Evolutionary conservation across 2,797 vertebrate genomes (phyloP).

Genomic region (Siniperca obscura): DNA sequence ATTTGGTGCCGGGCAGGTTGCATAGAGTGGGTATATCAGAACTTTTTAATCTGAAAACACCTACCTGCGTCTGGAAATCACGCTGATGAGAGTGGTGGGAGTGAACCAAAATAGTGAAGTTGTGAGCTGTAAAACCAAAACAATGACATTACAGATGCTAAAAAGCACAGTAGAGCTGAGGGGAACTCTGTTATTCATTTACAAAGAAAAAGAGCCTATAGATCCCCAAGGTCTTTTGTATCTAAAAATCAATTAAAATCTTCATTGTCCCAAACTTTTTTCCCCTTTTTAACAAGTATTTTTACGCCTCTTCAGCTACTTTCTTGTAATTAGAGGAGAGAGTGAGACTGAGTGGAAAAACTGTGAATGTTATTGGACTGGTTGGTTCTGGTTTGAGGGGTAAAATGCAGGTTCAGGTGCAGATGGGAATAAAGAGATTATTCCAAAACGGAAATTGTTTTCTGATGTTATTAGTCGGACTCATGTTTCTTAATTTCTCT

Average conservation of each 20-base stretch:
- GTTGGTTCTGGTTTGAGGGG: not conserved
- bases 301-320: not conserved
- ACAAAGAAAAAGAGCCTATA: not conserved
- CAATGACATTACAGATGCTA: not conserved
- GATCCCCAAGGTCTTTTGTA: not conserved
- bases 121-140: not conserved
- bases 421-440: slow-evolving; percentile 22
- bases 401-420: not conserved
- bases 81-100: not conserved
- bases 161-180: not conserved
- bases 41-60: not conserved
- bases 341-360: not conserved
- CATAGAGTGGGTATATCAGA: not conserved
- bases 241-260: not conserved
- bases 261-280: not conserved
- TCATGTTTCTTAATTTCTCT: slow-evolving; percentile 7
- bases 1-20: not conserved
- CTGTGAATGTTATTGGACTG: not conserved
- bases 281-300: not conserved
- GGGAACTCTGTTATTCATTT: not conserved
- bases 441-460: slow-evolving; percentile 13
- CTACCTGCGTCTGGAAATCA: not conserved
- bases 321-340: not conserved
- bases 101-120: not conserved
- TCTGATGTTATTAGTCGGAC: slow-evolving; percentile 12